Percentiles rank a stretch among this genome's conserved stretches.
Evolutionary conservation across 2,797 vertebrate genomes (phyloP).

Genomic region (Sebastes steindachneri): DNA sequence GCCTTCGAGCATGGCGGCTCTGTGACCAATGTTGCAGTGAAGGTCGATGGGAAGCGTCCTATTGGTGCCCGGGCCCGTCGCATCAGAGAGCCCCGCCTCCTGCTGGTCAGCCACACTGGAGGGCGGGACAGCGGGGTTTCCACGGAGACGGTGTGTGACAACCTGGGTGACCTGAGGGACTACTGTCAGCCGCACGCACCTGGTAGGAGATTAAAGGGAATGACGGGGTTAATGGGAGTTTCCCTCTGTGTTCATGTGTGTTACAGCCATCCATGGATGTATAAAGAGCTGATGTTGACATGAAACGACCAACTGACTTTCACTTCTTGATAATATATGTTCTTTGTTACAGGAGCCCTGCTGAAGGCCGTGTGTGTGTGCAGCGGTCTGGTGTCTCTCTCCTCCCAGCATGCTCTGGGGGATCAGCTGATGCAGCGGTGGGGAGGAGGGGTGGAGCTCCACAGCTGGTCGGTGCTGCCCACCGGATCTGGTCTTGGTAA

Average conservation of each 20-base stretch:
- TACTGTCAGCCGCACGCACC: conserved; percentile 93
- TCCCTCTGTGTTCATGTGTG: too few relatives aligned
- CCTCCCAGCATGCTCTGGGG: conserved; percentile 79
- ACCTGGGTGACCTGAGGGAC: conserved; percentile 87
- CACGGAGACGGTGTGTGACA: conserved; percentile 79
- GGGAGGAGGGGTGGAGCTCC: conserved; percentile 91
- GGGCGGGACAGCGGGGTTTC: conserved; percentile 61
- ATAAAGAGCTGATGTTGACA: too few relatives aligned
- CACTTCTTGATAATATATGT: not conserved
- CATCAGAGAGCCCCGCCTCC: conserved; percentile 83
- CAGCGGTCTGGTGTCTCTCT: conserved; percentile 83
- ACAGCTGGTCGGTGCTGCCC: conserved; percentile 92
- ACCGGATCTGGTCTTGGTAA: conserved; percentile 94
- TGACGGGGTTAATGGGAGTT: too few relatives aligned
- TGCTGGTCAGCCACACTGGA: conserved; percentile 78
- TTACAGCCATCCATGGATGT: too few relatives aligned
- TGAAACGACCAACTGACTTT: too few relatives aligned
- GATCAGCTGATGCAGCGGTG: conserved; percentile 87
- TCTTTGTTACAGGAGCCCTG: conserved; percentile 87
- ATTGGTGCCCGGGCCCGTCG: conserved; percentile 89
- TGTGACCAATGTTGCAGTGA: conserved; percentile 89
- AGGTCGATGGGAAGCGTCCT: conserved; percentile 87
- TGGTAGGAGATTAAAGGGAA: conserved; percentile 69
- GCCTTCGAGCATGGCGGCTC: conserved; percentile 93
- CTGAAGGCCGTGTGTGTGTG: conserved; percentile 94